Evolutionary conservation across 1,140 invertebrate genomes (phyloP).

Genomic region (Drosophila lacteicornis): DNA sequence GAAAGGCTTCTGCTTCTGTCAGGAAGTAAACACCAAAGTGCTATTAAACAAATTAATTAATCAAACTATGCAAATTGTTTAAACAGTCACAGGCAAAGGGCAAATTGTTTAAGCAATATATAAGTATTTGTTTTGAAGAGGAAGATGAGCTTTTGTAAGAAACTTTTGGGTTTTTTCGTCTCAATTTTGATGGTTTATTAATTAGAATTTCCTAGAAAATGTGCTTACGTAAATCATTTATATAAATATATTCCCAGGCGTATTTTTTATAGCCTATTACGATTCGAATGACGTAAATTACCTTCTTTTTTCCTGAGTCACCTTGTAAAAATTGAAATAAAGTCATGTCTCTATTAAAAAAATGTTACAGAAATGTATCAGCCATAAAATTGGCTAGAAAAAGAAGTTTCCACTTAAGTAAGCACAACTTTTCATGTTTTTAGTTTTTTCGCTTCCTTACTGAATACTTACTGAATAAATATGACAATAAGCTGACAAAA

Average conservation of each 20-base stretch:
- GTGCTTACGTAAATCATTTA: constrained; percentile 7
- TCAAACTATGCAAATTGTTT: constrained; percentile 57
- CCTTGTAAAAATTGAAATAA: neutral
- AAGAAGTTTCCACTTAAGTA: neutral
- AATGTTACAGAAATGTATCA: neutral
- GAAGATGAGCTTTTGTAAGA: neutral
- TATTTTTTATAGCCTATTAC: constrained; percentile 4
- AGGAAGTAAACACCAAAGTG: constrained; percentile 53
- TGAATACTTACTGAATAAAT: constrained; percentile 22
- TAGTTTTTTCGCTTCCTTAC: neutral
- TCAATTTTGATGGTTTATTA: neutral
- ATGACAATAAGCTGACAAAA: constrained; percentile 34
- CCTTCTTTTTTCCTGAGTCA: neutral
- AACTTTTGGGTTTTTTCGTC: neutral
- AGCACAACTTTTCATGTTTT: neutral
- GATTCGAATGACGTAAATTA: constrained; percentile 11
- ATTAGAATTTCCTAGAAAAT: neutral
- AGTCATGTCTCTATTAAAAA: constrained; percentile 3
- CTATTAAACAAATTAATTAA: constrained; percentile 69
- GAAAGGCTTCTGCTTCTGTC: constrained; percentile 54
- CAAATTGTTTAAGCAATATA: constrained; percentile 11
- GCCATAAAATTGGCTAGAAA: constrained; percentile 1
- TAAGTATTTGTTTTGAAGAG: neutral
- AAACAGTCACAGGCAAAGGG: constrained; percentile 22
- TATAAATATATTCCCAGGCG: neutral